phyloP scores from a whole-genome alignment of 1,140 invertebrate genomes.

The Drosophila ercepeae region DNA sequence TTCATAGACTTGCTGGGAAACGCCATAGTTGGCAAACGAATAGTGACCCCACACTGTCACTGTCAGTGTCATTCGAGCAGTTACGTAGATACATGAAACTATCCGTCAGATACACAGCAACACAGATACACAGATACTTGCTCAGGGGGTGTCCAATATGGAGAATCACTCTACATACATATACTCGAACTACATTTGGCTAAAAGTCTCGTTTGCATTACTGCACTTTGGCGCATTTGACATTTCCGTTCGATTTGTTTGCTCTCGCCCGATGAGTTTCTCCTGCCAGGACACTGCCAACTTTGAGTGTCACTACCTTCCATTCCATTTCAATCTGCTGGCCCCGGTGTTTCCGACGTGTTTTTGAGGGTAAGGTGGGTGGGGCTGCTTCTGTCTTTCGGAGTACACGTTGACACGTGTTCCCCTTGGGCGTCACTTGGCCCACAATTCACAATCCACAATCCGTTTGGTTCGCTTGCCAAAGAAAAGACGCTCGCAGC shows the following conservation, averaged over 20 bases:
- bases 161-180: conserved; percentile 5
- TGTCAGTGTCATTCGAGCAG: conserved; percentile 35
- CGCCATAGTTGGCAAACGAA: conserved; percentile 39
- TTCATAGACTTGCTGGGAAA: conserved; percentile 27
- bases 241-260: conserved; percentile 83
- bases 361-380: conserved; percentile 12
- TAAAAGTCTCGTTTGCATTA: conserved; percentile 68
- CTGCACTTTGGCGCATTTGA: conserved; percentile 80
- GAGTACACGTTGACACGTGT: conserved; percentile 67
- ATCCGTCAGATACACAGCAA: neutral
- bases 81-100: neutral
- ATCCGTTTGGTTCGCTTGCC: conserved; percentile 11
- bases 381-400: conserved; percentile 23
- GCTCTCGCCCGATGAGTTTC: conserved; percentile 36
- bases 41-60: conserved; percentile 35
- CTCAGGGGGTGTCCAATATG: neutral
- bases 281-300: conserved; percentile 33
- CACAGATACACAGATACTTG: neutral
- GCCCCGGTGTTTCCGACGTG: conserved; percentile 51
- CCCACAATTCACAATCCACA: conserved; percentile 1
- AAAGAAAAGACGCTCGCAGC: conserved; percentile 48
- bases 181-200: conserved; percentile 36
- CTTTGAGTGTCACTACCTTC: conserved; percentile 43
- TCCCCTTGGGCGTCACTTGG: conserved; percentile 49
- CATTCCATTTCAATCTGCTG: conserved; percentile 64